Base-by-base conservation (phyloP, 2,113 vertebrate genomes). In the Marcusenius ussheri region DNA sequence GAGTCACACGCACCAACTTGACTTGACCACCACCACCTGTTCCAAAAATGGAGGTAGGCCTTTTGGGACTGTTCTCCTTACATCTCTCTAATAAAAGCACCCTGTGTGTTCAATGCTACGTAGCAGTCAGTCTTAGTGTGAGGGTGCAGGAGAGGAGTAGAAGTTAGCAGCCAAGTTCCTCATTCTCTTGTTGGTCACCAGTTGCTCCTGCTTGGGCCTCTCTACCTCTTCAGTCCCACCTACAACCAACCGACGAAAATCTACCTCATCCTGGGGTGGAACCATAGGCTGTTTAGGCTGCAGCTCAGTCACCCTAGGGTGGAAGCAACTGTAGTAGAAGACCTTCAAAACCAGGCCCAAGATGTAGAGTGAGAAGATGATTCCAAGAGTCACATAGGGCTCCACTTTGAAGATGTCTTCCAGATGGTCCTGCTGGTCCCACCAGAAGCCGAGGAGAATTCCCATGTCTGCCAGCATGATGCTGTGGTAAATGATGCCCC, bases 381-480 rank as follows among this genome's bases (percentile, higher is more conserved):
- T 39, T 0, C 0, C 6, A 7, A 87, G 49, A 35, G 39, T 31
- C 24, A 96, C 0, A 58, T 93, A 11, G 0, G 2, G 49, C 0
- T 42, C 0, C 90, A 39, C 19, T 90, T 90, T 50, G 88, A 24
- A 95, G 95, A 96, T 10, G 91, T 84, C 0, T 80, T 66, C 6
- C 49, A 93, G 93, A 0, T 95, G 88, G 5, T 92, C 91, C 45
- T 5, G 8, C 6, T 1, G 84, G 24, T 85, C 83, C 90, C 88
- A 90, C 97, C 97, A 98, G 45, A 95, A 56, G 0, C 89, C 87
- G 8, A 92, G 93, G 5, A 99, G 94, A 46, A 97, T 39, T 0
- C 0, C 0, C 3, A 94, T 96, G 93, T 99, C 98, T 15, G 66
- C 17, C 77, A 96, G 86, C 0, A 97, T 93, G 91, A 96, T 96